Evolutionary conservation across 2,113 vertebrate genomes (phyloP), one percentile per base, ranked within the genome.

Genomic region (Dasyprocta punctata): DNA sequence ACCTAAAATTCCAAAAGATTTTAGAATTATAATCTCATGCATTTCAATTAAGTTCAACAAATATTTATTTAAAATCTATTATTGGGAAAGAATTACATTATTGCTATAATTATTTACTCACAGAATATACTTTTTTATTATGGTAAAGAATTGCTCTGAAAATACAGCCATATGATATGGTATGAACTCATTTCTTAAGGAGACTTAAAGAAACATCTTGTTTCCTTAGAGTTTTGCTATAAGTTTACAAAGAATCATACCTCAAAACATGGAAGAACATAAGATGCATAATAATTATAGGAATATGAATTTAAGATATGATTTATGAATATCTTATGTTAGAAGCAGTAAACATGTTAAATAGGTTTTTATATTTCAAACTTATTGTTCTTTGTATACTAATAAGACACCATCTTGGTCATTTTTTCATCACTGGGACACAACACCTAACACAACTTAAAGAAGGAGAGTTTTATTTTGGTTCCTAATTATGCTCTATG

Each of bases 11-110:
- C 3, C 1, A 60, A 96, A 65, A 20, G 28, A 67, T 38, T 89
- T 90, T 86, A 85, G 58, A 93, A 95, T 77, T 95, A 86, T 5
- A 86, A 58, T 89, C 12, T 22, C 86, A 3, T 67, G 3, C 3
- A 81, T 3, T 75, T 89, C 41, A 82, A 71, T 49, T 82, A 89
- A 92, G 75, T 61, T 88, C 36, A 95, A 49, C 7, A 83, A 89
- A 89, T 90, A 83, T 84, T 97, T 94, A 61, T 84, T 95, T 92
- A 65, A 56, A n/a, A 88, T 7, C 33, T 82, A 22, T 54, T 90
- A 33, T 19, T 22, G 12, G 41, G 19, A 89, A 75, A 78, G 20
- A 82, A 49, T 52, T 95, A 6, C 78, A 49, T 85, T 77, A 20
- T 75, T 87, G 71, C 38, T 83, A 47, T 12, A 92, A 58, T 89